Conservation (phyloP, 2,888 invertebrate species). For the Corythucha ciliata region DNA sequence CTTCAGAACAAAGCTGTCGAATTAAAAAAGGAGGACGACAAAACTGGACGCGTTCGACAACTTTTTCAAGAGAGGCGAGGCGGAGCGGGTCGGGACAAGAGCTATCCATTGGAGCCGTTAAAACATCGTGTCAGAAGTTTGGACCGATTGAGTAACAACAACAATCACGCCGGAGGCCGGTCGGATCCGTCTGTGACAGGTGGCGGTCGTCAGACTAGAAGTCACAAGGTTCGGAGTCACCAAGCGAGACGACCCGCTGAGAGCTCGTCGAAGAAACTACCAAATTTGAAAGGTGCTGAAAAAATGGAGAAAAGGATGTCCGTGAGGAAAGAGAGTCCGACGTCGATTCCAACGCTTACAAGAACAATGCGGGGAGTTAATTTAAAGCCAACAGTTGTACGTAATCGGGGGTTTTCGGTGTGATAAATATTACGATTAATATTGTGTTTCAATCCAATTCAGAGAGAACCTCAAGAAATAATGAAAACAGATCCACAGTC, state of each 20-base stretch:
- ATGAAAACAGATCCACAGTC: too few relatives aligned
- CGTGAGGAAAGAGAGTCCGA: background rate
- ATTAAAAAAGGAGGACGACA: constrained; percentile 19
- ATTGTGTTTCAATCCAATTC: too few relatives aligned
- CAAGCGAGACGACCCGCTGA: too few relatives aligned
- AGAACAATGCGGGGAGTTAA: too few relatives aligned
- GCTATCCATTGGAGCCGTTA: constrained; percentile 70
- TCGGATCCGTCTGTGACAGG: constrained; percentile 4
- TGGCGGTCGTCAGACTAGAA: constrained; percentile 16
- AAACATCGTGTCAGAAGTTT: constrained; percentile 39
- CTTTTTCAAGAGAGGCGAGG: constrained; percentile 68
- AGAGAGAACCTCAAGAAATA: too few relatives aligned
- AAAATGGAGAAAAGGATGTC: background rate
- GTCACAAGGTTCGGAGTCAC: constrained; percentile 19
- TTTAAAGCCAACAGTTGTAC: too few relatives aligned
- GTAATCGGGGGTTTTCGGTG: too few relatives aligned
- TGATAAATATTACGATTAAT: too few relatives aligned
- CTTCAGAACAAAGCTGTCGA: constrained; percentile 21
- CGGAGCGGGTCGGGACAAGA: constrained; percentile 50
- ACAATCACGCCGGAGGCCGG: background rate
- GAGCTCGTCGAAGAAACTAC: constrained; percentile 37
- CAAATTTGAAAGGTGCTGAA: constrained; percentile 44
- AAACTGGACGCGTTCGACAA: constrained; percentile 56
- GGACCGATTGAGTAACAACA: constrained; percentile 25
- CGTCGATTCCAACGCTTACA: background rate